Evolutionary conservation across 1,140 invertebrate genomes (phyloP), one percentile per base, ranked within the genome.

Genomic region (Calephelis nemesis): DNA sequence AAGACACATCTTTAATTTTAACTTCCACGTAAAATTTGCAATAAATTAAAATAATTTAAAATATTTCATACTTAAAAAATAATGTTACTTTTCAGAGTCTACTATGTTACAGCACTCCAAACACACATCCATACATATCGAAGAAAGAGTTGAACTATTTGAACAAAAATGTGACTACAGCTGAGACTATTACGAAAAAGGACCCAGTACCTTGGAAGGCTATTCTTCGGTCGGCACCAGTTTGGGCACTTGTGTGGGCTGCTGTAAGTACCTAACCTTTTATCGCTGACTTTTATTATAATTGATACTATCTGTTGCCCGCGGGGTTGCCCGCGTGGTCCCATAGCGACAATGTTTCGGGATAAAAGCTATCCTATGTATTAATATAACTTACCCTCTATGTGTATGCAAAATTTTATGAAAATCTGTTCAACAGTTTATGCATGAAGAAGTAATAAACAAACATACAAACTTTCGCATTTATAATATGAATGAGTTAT

Each of bases 111-210:
- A 96, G 95, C 67, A 94, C 95, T 67, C 98, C 98, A 7, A 93
- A 93, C 11, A 93, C 94, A 39, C 97, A 98, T 94, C 96, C 96
- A 0, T 95, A 95, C 69, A 98, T 98, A 74, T 95, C 95, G 9
- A 94, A 95, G 54, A 92, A 94, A 47, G 98, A 99, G 88, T 93
- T 94, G 47, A 93, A 94, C 49, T 98, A 96, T 80, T 93, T 98
- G 5, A 88, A 94, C 66, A 93, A 94, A 64, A 93, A 94, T 70
- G 92, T 95, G 8, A 91, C 88, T 0, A 88, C 86, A 0, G 84
- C 88, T 12, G 94, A 94, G 63, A 86, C 74, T 47, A 84, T 86
- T 52, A 87, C 68, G 15, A 75, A 86, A 30, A 89, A 93, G 62
- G 93, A 93, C 4, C 93, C 95, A 12, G 86, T 95, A 1, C 96